These are phyloP conservation scores for Hyalella azteca DNA, from an alignment of 2,888 invertebrate genomes.

Conservation along the genomic window DNA sequence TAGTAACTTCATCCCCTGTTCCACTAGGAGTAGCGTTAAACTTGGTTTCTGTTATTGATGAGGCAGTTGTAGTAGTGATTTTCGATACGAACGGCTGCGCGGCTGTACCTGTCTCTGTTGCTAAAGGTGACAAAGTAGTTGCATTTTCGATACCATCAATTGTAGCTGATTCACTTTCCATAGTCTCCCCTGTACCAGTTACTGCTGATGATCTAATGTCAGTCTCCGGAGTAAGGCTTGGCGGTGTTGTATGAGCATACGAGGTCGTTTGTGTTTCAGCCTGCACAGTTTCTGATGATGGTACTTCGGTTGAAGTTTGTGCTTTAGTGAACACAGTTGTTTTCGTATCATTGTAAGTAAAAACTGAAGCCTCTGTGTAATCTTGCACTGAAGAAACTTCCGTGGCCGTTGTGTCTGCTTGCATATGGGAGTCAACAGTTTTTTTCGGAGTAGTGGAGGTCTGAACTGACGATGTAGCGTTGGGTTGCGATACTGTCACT, in stretches of 20 bases:
- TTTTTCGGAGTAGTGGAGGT: slow-evolving; percentile 41
- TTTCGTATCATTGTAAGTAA: slow-evolving; percentile 42
- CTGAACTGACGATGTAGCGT: slow-evolving; percentile 36
- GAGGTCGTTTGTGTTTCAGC: neutral
- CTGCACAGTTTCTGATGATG: slow-evolving; percentile 33
- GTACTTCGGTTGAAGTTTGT: slow-evolving; percentile 43
- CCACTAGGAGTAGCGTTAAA: slow-evolving; percentile 3
- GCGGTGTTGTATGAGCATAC: neutral
- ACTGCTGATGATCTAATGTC: slow-evolving; percentile 25
- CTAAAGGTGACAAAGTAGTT: neutral
- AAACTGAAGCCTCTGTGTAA: slow-evolving; percentile 38
- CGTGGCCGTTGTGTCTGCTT: slow-evolving; percentile 54
- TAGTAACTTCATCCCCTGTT: neutral
- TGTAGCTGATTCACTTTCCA: neutral
- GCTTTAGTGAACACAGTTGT: slow-evolving; percentile 53
- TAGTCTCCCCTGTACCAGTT: slow-evolving; percentile 22
- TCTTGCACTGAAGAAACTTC: slow-evolving; percentile 36
- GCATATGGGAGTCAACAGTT: slow-evolving; percentile 42
- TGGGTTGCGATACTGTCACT: neutral
- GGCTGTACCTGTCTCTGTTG: neutral
- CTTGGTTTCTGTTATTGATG: neutral
- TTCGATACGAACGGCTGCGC: neutral
- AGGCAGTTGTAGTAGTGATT: neutral
- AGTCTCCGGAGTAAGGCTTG: slow-evolving; percentile 10
- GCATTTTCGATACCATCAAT: neutral